These are phyloP conservation scores for Pediacus dermestoides DNA, from an alignment of 2,888 invertebrate genomes.

Conservation along the genomic window DNA sequence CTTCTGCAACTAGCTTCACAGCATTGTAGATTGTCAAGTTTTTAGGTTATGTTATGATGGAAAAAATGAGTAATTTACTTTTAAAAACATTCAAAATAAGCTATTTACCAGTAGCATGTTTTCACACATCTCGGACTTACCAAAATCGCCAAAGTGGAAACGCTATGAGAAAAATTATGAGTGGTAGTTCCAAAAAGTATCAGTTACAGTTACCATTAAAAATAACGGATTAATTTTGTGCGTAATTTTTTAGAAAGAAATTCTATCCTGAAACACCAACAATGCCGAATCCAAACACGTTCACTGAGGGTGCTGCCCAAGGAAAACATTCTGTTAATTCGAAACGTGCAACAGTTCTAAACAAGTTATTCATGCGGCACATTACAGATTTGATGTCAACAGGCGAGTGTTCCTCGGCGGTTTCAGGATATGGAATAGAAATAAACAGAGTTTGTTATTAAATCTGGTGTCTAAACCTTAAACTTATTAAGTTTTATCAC, in stretches of 20 bases:
- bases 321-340: slow-evolving; percentile 55
- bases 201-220: slow-evolving; percentile 6
- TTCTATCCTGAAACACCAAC: slow-evolving; percentile 33
- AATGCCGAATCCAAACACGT: slow-evolving; percentile 31
- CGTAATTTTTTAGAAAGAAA: slow-evolving; percentile 31
- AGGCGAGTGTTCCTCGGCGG: slow-evolving; percentile 59
- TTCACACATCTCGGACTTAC: too few relatives aligned
- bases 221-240: not conserved
- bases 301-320: slow-evolving; percentile 48
- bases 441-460: slow-evolving; percentile 58
- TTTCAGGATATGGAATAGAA: slow-evolving; percentile 67
- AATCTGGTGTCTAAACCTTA: slow-evolving; percentile 1
- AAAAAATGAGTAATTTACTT: too few relatives aligned
- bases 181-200: slow-evolving; percentile 23
- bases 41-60: too few relatives aligned
- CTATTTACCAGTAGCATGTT: too few relatives aligned
- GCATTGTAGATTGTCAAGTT: too few relatives aligned
- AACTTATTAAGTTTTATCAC: slow-evolving; percentile 17
- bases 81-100: too few relatives aligned
- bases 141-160: slow-evolving; percentile 24
- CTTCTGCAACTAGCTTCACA: too few relatives aligned
- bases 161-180: slow-evolving; percentile 31
- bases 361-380: slow-evolving; percentile 77
- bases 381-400: slow-evolving; percentile 76
- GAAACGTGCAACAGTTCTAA: slow-evolving; percentile 64